Base-by-base conservation (phyloP, 2,113 vertebrate genomes). In the Vireo altiloquus region DNA sequence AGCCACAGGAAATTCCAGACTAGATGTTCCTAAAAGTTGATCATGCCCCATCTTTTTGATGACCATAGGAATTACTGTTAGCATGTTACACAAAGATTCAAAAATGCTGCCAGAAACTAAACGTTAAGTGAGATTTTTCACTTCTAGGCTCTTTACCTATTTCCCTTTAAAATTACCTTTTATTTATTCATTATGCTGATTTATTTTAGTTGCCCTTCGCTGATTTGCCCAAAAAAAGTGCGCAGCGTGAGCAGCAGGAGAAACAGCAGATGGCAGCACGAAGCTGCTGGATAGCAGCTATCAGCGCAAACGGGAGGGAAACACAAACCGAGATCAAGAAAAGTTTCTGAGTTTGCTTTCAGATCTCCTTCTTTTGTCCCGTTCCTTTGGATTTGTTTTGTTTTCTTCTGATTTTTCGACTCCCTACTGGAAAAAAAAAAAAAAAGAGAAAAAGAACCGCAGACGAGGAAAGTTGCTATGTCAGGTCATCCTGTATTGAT, bases 261-360 rank as follows among this genome's bases (percentile, higher is more conserved):
- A 10, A 89, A 81, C 97, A 97, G 95, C 96, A 98, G 97, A 92
- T 96, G 98, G 97, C 97, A 98, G 98, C 94, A 97, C 59, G 79
- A 68, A 79, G 90, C 95, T 95, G 42, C 52, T 33, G 64, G 35
- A 71, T 47, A 31, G 16, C 53, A 22, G n/a, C n/a, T 30, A 7
- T 19, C 14, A 1, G 15, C 3, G 1, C 19, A 23, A 52, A 46
- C 17, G 1, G 31, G 44, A 20, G 21, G 23, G n/a, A 40, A 72
- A 11, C 1, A 2, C 1, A 3, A 78, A 42, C 4, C 6, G 14
- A 27, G n/a, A 16, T 7, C 37, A 85, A 33, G 20, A 13, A 39
- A 75, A 87, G 40, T 61, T 80, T 64, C 30, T 24, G 12, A 14
- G 30, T 12, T 69, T 64, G 49, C 40, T 65, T 54, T 69, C 54